A percentile compares a stretch with the other conserved stretches of the same genome.
Conservation (phyloP, 2,797 vertebrate species). For the Macrochelys suwanniensis region DNA sequence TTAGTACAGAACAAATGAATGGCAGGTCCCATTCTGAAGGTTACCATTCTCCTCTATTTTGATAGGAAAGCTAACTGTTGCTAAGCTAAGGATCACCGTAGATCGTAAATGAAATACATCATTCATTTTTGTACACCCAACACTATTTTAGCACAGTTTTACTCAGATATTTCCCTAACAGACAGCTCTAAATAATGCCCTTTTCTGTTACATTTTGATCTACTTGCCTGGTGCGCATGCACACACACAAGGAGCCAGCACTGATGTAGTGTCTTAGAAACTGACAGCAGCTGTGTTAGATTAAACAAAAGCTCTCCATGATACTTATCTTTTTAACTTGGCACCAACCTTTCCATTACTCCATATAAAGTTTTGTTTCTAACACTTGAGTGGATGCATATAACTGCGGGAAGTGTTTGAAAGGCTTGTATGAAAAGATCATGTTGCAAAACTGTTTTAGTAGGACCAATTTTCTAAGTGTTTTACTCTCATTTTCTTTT, state of each 20-base stretch:
- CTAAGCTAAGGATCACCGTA: not conserved
- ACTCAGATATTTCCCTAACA: not conserved
- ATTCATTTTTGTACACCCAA: not conserved
- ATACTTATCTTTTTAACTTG: not conserved
- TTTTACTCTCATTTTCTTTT: not conserved
- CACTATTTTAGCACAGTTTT: not conserved
- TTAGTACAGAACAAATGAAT: not conserved
- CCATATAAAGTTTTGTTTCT: not conserved
- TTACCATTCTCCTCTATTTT: not conserved
- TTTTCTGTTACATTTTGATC: not conserved
- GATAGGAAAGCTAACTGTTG: constrained; percentile 29
- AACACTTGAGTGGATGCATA: not conserved
- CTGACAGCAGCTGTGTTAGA: not conserved
- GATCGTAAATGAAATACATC: not conserved
- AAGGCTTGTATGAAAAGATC: not conserved
- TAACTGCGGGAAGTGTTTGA: not conserved
- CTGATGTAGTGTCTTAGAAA: not conserved
- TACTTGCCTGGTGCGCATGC: not conserved
- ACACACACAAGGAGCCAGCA: not conserved
- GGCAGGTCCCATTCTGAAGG: not conserved
- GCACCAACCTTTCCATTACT: constrained; percentile 2
- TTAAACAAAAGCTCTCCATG: constrained; percentile 15
- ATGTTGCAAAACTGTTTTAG: not conserved
- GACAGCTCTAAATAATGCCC: not conserved
- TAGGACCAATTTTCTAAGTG: not conserved